Evolutionary conservation across 2,888 invertebrate genomes (phyloP).

Genomic region (Lissocephala sabroskyi): DNA sequence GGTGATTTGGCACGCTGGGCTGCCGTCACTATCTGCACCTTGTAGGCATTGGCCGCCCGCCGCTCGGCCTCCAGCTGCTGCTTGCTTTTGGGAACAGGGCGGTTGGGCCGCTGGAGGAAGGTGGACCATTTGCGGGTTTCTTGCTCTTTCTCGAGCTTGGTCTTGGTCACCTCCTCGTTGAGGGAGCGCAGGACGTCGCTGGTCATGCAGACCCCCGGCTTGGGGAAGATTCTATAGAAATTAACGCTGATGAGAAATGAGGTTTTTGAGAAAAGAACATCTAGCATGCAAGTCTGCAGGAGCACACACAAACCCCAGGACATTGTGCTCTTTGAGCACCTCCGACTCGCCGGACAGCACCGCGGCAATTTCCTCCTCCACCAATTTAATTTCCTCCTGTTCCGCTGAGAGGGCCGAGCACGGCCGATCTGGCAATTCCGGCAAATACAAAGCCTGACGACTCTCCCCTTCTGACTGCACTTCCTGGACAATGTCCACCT

Average conservation of each 20-base stretch:
- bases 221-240: conserved; percentile 79
- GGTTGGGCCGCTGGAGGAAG: conserved; percentile 82
- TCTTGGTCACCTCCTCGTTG: conserved; percentile 75
- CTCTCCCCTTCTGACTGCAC: conserved; percentile 47
- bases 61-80: conserved; percentile 66
- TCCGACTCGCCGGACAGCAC: conserved; percentile 81
- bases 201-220: conserved; percentile 77
- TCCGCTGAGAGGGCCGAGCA: conserved; percentile 63
- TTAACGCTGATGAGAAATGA: conserved; percentile 74
- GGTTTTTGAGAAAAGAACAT: neutral
- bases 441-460: conserved; percentile 32
- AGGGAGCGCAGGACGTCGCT: conserved; percentile 80
- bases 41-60: conserved; percentile 72
- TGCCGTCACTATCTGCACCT: conserved; percentile 76
- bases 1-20: conserved; percentile 50
- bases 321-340: conserved; percentile 78
- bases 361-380: conserved; percentile 80
- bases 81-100: conserved; percentile 76
- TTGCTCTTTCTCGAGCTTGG: conserved; percentile 74
- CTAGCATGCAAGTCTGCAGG: neutral
- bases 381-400: conserved; percentile 71
- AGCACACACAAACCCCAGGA: conserved; percentile 70
- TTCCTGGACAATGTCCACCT: conserved; percentile 36
- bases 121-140: conserved; percentile 81
- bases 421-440: conserved; percentile 57